Conservation (phyloP, 2,797 vertebrate genomes). For the Fratercula arctica region DNA sequence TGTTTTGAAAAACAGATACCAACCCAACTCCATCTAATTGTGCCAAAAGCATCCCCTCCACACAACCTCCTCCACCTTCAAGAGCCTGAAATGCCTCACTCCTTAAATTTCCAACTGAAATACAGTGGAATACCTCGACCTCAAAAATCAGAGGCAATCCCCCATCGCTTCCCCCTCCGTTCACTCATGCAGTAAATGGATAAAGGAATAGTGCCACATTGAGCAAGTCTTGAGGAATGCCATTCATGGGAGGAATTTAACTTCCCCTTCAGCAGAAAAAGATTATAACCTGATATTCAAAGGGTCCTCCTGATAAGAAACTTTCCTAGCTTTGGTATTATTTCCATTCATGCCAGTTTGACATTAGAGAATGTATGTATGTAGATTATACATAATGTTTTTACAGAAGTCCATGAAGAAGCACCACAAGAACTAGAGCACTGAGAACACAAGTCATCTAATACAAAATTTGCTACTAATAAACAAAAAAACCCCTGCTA, state of each 20-base stretch:
- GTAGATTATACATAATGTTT: not conserved
- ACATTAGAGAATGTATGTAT: not conserved
- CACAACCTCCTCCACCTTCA: not conserved
- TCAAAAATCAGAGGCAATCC: not conserved
- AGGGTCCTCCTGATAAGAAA: not conserved
- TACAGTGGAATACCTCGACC: not conserved
- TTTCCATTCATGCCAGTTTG: not conserved
- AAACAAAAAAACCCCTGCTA: rapidly evolving
- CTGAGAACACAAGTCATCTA: not conserved
- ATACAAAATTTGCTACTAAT: not conserved
- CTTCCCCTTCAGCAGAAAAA: not conserved
- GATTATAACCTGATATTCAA: not conserved
- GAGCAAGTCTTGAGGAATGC: not conserved
- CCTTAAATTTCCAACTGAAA: not conserved
- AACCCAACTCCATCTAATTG: not conserved
- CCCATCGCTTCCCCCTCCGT: rapidly evolving
- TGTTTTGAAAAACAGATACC: not conserved
- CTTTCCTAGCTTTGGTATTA: not conserved
- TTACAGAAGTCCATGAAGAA: not conserved
- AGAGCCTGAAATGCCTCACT: not conserved
- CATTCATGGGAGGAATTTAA: not conserved
- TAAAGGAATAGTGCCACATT: not conserved
- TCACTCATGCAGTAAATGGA: not conserved
- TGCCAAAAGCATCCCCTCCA: not conserved
- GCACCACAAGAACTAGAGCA: not conserved